These are phyloP conservation scores for Neotoxoptera formosana DNA, from an alignment of 1,140 invertebrate species.

Conservation along the genomic window DNA sequence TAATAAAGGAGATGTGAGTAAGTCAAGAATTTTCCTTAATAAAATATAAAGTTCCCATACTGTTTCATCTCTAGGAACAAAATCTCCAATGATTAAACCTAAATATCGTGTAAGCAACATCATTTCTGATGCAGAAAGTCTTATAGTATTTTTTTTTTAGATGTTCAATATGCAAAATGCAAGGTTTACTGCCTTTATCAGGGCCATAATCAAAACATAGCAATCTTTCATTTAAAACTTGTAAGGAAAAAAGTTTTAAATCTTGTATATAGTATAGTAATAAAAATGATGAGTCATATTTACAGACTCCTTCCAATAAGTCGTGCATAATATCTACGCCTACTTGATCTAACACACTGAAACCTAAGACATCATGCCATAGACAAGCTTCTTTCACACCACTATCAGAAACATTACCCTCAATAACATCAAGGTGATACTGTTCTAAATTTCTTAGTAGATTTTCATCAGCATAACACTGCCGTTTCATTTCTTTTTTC, in stretches of 20 bases:
- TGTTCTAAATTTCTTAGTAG: not conserved
- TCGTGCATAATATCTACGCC: not conserved
- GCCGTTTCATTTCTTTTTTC: not conserved
- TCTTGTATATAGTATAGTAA: not conserved
- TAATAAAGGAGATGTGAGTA: not conserved
- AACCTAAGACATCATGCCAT: not conserved
- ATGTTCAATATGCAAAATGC: no score
- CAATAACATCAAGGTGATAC: not conserved
- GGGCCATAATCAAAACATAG: no score
- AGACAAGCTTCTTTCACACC: not conserved
- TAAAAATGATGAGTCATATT: not conserved
- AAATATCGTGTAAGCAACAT: not conserved
- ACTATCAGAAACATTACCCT: not conserved
- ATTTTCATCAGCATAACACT: not conserved
- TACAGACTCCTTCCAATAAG: not conserved
- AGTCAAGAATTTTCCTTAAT: not conserved
- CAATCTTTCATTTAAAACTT: not conserved
- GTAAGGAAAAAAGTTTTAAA: not conserved
- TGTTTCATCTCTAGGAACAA: not conserved
- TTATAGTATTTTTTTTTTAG: not conserved
- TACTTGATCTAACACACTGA: not conserved
- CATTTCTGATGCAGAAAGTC: not conserved
- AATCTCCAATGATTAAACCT: not conserved
- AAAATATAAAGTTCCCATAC: not conserved
- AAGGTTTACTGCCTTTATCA: no score